phyloP scores from a whole-genome alignment of 2,797 vertebrate species.

The Pangasius mekongensis region DNA sequence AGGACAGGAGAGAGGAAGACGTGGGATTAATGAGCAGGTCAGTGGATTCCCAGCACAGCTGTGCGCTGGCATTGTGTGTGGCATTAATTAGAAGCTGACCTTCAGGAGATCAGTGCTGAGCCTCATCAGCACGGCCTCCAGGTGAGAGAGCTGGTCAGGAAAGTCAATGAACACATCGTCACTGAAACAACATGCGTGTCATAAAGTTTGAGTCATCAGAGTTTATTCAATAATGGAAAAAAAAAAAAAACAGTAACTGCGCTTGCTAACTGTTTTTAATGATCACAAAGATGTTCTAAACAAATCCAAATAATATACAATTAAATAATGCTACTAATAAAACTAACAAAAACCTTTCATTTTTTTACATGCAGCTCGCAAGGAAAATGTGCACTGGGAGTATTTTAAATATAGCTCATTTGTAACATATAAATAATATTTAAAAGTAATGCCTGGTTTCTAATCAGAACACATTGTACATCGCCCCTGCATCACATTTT shows the following conservation, averaged over 20 bases:
- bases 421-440: background rate
- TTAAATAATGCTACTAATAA: background rate
- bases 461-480: background rate
- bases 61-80: background rate
- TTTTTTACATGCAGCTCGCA: too few relatives aligned
- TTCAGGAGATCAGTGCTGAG: slow-evolving; percentile 79
- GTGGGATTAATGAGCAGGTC: background rate
- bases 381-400: background rate
- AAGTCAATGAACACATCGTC: slow-evolving; percentile 66
- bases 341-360: background rate
- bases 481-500: background rate
- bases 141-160: slow-evolving; percentile 74
- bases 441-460: background rate
- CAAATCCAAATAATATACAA: background rate
- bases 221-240: background rate
- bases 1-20: slow-evolving; percentile 12
- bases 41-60: slow-evolving; percentile 10
- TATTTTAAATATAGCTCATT: background rate
- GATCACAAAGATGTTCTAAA: background rate
- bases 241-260: background rate
- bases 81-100: slow-evolving; percentile 60
- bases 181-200: slow-evolving; percentile 50
- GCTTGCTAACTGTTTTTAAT: background rate
- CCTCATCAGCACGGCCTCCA: slow-evolving; percentile 78
- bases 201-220: background rate